Evolutionary conservation across 64 coral and sea anemone genomes (phyloP), one percentile per base, ranked within the genome.

Genomic region (Catalaphyllia jardinei): DNA sequence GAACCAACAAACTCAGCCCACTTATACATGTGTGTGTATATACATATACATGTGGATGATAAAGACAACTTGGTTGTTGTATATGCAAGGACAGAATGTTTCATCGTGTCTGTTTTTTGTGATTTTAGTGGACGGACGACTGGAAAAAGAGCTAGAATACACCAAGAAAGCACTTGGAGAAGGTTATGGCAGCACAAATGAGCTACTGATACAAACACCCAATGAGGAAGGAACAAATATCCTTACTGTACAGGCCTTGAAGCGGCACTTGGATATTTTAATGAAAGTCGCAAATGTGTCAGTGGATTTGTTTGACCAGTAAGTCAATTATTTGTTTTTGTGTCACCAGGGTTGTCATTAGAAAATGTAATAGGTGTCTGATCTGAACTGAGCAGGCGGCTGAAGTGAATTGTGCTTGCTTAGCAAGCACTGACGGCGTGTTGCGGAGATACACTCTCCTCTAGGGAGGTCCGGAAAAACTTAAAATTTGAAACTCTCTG

Each of bases 171-270:
- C 87, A 15, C 77, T 95, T 42, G 91, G 91, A 20, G 90, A 99
- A 28, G 94, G 80, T 5, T 83, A 79, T 60, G 91, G 88, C 4
- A 74, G 57, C 14, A 93, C 96, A 54, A 84, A 93, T 25, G 93
- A 99, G 7, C 46, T 99, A 0, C 78, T 99, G 4, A 99, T 99
- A 19, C 96, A 99, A 76, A 93, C 96, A 24, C 96, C 96, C 4
- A 95, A 95, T 35, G 69, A 60, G 33, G 78, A 95, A 88, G 96
- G 96, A 86, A 93, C 77, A 0, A 99, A 95, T 51, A 90, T 99
- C 33, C 78, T 99, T 18, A 86, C 93, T 6, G 78, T 91, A 7
- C 18, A 90, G 25, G 91, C 93, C 17, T 71, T 99, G 38, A 78
- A 86, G 63, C 79, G 90, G 25, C 96, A 99, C 73, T 62, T 93